Base-by-base conservation (phyloP, 2,797 vertebrate species). In the Sebastiscus albofasciatus region DNA sequence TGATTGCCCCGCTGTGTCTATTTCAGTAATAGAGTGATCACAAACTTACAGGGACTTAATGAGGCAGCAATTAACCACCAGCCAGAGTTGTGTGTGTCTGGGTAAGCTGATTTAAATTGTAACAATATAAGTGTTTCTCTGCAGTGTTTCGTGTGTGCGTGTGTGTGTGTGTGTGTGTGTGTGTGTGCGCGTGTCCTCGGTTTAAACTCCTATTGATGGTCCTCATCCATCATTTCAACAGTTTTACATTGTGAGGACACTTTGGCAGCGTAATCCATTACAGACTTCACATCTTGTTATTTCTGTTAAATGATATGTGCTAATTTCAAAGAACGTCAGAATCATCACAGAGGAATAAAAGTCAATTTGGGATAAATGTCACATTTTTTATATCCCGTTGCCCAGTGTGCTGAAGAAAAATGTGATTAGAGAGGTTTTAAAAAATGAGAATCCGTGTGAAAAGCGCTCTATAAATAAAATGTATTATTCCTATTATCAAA, bases 21-120 rank as follows among this genome's bases (percentile, higher is more conserved):
- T 75, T 89, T 85, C 79, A 76, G 49, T 76, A 82, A 87, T 80
- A 55, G 65, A 80, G 56, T 68, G 71, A 75, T 85, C 73, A 76
- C 36, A 79, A 76, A 81, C 70, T 76, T 78, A 76, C 54, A 75
- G 73, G 13, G 73, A 83, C 67, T 68, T 86, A 87, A 90, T 83
- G 80, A 80, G 75, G 71, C 80, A 61, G 71, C 75, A 87, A 90
- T 87, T 89, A 87, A 82, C 72, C 78, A 88, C 72, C 68, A 82
- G 49, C 42, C 54, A 73, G n/a, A 54, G 22, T 66, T 80, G 42
- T 82, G 31, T 64, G 31, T 55, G 18, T 65, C 64, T 62, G 36
- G n/a, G 3, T 55, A 52, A 75, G 52, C 71, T 75, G 52, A 78
- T 73, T 84, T 73, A 55, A 75, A 80, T 20, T 72, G 18, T 49